Evolutionary conservation across 2,888 invertebrate species (phyloP).

Genomic region (Mythimna ferrago): DNA sequence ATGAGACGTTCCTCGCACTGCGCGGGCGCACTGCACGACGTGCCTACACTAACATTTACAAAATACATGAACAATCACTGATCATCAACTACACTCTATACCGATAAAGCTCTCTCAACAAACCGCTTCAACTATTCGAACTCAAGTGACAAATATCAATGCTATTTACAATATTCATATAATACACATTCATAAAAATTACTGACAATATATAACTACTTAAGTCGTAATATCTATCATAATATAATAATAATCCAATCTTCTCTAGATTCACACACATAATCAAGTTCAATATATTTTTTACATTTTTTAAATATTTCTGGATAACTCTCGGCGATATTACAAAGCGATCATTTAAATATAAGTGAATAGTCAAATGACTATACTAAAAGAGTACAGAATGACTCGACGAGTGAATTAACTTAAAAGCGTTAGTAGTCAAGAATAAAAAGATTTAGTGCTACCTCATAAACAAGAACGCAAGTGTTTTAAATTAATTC

Average conservation of each 20-base stretch:
- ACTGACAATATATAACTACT: conserved; percentile 62
- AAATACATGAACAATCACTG: conserved; percentile 67
- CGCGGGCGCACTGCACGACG: conserved; percentile 72
- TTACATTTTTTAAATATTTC: conserved; percentile 61
- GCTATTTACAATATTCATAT: conserved; percentile 76
- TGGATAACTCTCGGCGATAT: conserved; percentile 78
- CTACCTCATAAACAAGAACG: conserved; percentile 52
- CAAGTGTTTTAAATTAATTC: conserved; percentile 50
- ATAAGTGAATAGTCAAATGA: conserved; percentile 78
- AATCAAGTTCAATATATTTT: conserved; percentile 66
- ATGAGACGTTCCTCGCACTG: conserved; percentile 78
- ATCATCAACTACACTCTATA: conserved; percentile 62
- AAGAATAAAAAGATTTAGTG: conserved; percentile 53
- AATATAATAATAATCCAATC: conserved; percentile 59
- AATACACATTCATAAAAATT: conserved; percentile 73
- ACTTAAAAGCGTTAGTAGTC: conserved; percentile 57
- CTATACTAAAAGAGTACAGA: conserved; percentile 72
- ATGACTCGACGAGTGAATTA: conserved; percentile 47
- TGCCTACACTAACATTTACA: conserved; percentile 70
- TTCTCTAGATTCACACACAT: conserved; percentile 68
- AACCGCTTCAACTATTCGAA: conserved; percentile 74
- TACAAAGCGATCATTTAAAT: conserved; percentile 84
- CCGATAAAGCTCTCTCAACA: conserved; percentile 81
- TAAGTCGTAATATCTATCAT: conserved; percentile 58
- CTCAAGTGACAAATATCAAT: conserved; percentile 61